A percentile compares a stretch with the other conserved stretches of the same genome.
phyloP scores from a whole-genome alignment of 2,888 invertebrate species.

The Anodontia alba region DNA sequence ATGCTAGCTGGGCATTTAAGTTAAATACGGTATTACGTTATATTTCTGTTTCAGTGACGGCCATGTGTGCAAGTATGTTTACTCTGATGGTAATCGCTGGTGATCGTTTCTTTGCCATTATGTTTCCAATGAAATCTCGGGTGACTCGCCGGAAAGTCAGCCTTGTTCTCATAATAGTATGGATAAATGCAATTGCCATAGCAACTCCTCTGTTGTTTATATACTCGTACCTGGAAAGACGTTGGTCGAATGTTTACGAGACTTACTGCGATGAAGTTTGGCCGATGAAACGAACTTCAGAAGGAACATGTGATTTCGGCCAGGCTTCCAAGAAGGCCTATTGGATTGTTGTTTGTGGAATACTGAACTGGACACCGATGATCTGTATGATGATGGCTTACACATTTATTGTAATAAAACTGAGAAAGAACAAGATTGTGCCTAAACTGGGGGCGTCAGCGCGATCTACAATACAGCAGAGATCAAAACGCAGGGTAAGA shows the following conservation, averaged over 20 bases:
- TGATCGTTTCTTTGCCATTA: constrained; percentile 80
- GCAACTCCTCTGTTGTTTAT: constrained; percentile 72
- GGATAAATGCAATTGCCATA: constrained; percentile 71
- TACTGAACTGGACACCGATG: constrained; percentile 81
- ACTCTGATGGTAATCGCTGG: constrained; percentile 77
- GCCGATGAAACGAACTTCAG: constrained; percentile 63
- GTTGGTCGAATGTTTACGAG: constrained; percentile 75
- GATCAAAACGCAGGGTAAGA: constrained; percentile 74
- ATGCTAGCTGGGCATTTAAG: no score
- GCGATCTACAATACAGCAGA: constrained; percentile 70
- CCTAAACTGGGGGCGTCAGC: constrained; percentile 69
- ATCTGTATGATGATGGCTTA: constrained; percentile 73
- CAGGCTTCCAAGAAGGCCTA: constrained; percentile 72
- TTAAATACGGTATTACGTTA: no score
- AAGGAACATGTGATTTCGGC: constrained; percentile 72
- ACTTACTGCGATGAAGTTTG: constrained; percentile 77
- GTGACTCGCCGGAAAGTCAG: constrained; percentile 75
- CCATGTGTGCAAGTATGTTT: constrained; percentile 78
- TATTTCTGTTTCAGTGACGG: constrained; percentile 65
- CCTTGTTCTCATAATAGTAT: constrained; percentile 68
- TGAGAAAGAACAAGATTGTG: constrained; percentile 71
- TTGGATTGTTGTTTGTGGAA: constrained; percentile 78
- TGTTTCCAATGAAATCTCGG: constrained; percentile 77
- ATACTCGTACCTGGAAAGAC: constrained; percentile 71
- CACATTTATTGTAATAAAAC: constrained; percentile 72